Evolutionary conservation across 2,113 vertebrate species (phyloP), one percentile per base, ranked within the genome.

Genomic region (Oxyura jamaicensis): DNA sequence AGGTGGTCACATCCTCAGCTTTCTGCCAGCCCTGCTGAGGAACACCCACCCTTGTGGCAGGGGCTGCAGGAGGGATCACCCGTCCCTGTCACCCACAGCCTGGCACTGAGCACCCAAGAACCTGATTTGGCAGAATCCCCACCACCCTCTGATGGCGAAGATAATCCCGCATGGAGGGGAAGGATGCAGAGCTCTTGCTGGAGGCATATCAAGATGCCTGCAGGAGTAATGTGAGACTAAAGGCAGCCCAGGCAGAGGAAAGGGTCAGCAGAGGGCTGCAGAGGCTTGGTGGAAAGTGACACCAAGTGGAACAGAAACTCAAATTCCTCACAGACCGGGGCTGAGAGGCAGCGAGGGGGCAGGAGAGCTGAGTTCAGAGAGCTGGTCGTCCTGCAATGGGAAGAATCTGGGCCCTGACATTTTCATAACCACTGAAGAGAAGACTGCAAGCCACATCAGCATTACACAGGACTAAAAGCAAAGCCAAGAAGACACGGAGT

Each of bases 231-330:
- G 46, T 0, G 12, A 90, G 85, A 85, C 83, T 72, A 86, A 66
- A 92, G 83, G 35, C 50, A 66, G 50, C 69, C n/a, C 39, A 79
- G 58, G 31, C 31, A 80, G 76, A 58, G 55, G 71, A 73, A 90
- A 50, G 50, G 16, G 69, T 6, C 63, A 39, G 48, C 79, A 71
- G 75, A 85, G 39, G 59, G 74, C 72, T 82, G 39, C 35, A 56
- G 31, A 60, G 35, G 16, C 36, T 18, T 82, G 81, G 46, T 56
- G 84, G 65, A 87, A 87, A 60, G 29, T 52, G 58, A 85, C 48
- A 85, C 15, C 22, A 52, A 85, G 29, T 60, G 62, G 74, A 90
- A 56, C 11, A 90, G 66, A 68, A 91, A 87, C 81, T 68, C 90
- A 60, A 42, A 83, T 88, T 79, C 41, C 55, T 90, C 67, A 56